Base-by-base conservation (phyloP, 2,888 invertebrate species). In the Mechanitis mazaeus region DNA sequence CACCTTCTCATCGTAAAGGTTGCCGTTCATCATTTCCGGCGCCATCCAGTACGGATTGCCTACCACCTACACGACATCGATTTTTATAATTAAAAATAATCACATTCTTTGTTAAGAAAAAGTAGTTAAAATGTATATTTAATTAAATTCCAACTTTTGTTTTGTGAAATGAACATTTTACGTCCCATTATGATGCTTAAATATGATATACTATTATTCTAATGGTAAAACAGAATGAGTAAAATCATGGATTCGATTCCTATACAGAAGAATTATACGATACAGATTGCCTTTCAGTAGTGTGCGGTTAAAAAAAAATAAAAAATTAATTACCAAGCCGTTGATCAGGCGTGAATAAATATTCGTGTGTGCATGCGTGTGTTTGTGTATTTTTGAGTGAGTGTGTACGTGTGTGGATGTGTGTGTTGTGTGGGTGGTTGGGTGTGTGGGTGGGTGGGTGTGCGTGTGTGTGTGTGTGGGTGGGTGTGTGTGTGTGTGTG, bases 21-120 rank as follows among this genome's bases (percentile, higher is more conserved):
- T 95, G 31, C 97, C 97, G 81, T 96, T 97, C 96, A 98, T 96
- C 98, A 98, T 98, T 85, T 98, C 98, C 0, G 98, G 98, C 0
- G 98, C 98, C 98, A 98, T 98, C 97, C 98, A 98, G 84, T 97
- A 98, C 0, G 98, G 98, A 91, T 97, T 98, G 1, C 98, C 98
- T 0, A 98, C 98, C 38, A 98, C 90, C 90, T 90, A 78, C 9
- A 42, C 9, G 42, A 42, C 9, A 9, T 3, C 1, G 2, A 31
- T 31, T 31, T 9, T 50, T 50, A 42, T 7, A 42, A 9, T 7
- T 42, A 9, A 4, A 35, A 35, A 35, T 20, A 20, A 5, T 35
- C 5, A 35, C 35, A 35, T 35, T 4, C 35, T 3, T 35, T 35
- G 6, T 35, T 20, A 20, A 20, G 20, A 20, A 20, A 20, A 35